Evolutionary conservation across 2,113 vertebrate species (phyloP), one percentile per base, ranked within the genome.

Genomic region (Cacatua alba): DNA sequence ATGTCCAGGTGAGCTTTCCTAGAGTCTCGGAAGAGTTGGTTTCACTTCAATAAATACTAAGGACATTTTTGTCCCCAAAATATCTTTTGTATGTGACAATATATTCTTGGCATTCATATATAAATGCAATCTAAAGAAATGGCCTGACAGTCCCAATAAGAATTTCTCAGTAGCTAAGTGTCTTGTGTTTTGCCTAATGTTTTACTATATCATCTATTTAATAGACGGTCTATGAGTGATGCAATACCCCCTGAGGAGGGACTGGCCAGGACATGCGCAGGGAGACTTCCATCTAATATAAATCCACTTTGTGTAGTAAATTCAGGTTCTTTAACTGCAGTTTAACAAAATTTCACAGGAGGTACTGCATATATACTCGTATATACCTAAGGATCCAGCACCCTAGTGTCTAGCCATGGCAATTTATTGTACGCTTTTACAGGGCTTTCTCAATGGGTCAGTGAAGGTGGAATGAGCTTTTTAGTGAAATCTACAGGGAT

Each of bases 141-240:
- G 37, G 25, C 18, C 26, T 92, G 28, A 65, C 97, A 86, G 43
- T 93, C 79, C 64, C 74, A 85, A 60, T 26, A 53, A 86, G 19
- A 74, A 92, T 93, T 96, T 95, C 90, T 75, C 64, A n/a, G 39
- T 35, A 93, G 70, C 64, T 87, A 72, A 46, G 24, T 52, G 39
- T 49, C 17, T 85, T 68, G 29, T 52, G 26, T 95, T 97, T 96
- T 93, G 48, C 35, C 7, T 94, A 69, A 86, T 84, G 70, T 95
- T 79, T 90, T 78, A 79, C 39, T 86, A 9, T 25, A 63, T 71
- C 8, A 18, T 94, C 68, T 97, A 41, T 78, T 93, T 84, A 51
- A 80, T 55, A 92, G 59, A 81, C 65, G 76, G 62, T 86, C 77
- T 60, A 4, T 8, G 12, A 81, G 23, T 63, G 23, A 18, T 67